These are phyloP conservation scores for Myotis yumanensis DNA, from an alignment of 2,113 vertebrate species.

Conservation along the genomic window DNA sequence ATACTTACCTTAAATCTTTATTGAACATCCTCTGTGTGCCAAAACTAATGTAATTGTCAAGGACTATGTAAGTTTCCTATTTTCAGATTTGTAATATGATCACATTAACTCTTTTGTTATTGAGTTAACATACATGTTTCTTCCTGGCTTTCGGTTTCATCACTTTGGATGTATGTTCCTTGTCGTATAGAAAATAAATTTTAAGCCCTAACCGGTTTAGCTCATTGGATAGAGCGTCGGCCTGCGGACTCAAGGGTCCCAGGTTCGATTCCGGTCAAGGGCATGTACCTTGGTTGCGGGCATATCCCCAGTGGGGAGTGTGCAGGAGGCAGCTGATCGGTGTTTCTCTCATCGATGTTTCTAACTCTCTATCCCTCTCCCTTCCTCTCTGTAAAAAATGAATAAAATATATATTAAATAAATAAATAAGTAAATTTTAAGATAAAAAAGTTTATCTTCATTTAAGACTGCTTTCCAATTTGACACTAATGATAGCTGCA, in stretches of 20 bases:
- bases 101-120: background rate
- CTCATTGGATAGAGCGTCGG: too few species aligned
- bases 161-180: background rate
- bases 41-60: background rate
- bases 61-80: background rate
- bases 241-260: too few species aligned
- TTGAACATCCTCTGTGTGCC: background rate
- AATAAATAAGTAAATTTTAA: background rate
- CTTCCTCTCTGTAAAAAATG: too few species aligned
- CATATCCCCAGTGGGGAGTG: too few species aligned
- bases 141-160: background rate
- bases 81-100: background rate
- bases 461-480: background rate
- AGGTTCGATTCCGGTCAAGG: too few species aligned
- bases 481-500: background rate
- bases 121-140: background rate
- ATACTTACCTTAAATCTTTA: conserved; percentile 43
- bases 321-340: too few species aligned
- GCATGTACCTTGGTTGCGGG: too few species aligned
- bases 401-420: too few species aligned
- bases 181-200: background rate
- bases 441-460: background rate
- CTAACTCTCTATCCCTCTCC: too few species aligned
- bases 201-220: background rate
- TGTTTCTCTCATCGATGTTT: too few species aligned